Percentiles rank a stretch among this genome's conserved stretches.
Evolutionary conservation across 2,888 invertebrate species (phyloP).

Genomic region (Anoplius nigerrimus): DNA sequence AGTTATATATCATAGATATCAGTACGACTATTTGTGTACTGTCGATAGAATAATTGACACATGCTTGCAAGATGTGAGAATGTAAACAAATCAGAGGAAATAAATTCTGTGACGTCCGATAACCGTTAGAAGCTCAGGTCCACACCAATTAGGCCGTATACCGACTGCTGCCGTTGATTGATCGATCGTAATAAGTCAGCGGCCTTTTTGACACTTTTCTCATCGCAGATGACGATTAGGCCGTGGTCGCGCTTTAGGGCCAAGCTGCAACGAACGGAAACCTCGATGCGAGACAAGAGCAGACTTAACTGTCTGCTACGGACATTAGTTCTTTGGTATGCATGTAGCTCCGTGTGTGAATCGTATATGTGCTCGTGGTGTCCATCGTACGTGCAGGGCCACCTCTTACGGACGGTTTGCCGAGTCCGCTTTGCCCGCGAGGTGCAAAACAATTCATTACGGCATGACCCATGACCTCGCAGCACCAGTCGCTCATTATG

Average conservation of each 20-base stretch:
- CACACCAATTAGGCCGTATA: constrained; percentile 41
- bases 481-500: constrained; percentile 72
- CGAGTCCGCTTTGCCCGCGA: constrained; percentile 61
- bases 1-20: too few species aligned
- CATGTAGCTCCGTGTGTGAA: constrained; percentile 27
- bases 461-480: constrained; percentile 64
- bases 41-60: constrained; percentile 25
- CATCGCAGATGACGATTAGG: constrained; percentile 22
- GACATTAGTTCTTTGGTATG: constrained; percentile 40
- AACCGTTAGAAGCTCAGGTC: constrained; percentile 34
- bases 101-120: constrained; percentile 23
- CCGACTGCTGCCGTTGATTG: constrained; percentile 32
- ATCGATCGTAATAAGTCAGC: constrained; percentile 45
- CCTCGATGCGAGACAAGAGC: constrained; percentile 15
- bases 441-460: constrained; percentile 74
- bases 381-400: constrained; percentile 15
- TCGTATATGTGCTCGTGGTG: constrained; percentile 33
- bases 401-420: constrained; percentile 45
- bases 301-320: constrained; percentile 44
- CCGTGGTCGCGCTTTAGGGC: constrained; percentile 26
- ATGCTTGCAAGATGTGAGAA: constrained; percentile 26
- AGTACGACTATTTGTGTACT: not conserved
- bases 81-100: constrained; percentile 39
- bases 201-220: constrained; percentile 43
- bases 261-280: too few species aligned